Evolutionary conservation across 2,797 vertebrate species (phyloP).

Genomic region (Borostomias antarcticus): DNA sequence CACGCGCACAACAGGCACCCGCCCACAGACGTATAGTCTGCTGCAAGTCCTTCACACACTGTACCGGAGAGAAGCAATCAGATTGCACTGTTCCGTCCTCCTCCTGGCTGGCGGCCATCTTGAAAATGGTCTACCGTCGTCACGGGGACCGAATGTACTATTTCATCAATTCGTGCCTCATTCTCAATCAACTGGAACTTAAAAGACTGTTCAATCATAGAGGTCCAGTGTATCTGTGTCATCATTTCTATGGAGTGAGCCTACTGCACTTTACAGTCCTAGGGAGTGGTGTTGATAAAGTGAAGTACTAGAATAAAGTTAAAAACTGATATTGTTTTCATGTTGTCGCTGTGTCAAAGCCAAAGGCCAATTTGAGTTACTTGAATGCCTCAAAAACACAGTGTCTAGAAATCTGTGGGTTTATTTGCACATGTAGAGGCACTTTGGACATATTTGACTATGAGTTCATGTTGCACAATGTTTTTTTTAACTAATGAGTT

Average conservation of each 20-base stretch:
- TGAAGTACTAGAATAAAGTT: conserved; percentile 19
- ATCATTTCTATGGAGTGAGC: not conserved
- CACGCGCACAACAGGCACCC: conserved; percentile 71
- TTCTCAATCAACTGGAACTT: conserved; percentile 39
- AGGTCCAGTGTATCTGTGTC: not conserved
- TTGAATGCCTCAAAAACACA: conserved; percentile 61
- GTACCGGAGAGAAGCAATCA: conserved; percentile 35
- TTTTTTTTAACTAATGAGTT: conserved; percentile 64
- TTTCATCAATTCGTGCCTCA: conserved; percentile 67
- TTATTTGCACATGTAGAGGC: conserved; percentile 70
- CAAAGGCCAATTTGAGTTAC: conserved; percentile 61
- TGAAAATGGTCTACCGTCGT: conserved; percentile 23
- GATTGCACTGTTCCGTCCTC: conserved; percentile 60
- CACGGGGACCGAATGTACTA: conserved; percentile 51
- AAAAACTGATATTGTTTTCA: conserved; percentile 8
- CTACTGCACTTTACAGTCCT: conserved; percentile 48
- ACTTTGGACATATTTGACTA: conserved; percentile 64
- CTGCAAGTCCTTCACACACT: conserved; percentile 9
- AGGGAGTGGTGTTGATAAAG: conserved; percentile 15
- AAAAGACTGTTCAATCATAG: conserved; percentile 37
- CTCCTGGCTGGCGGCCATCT: conserved; percentile 41
- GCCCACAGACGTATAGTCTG: conserved; percentile 86
- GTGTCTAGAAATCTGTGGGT: too few relatives aligned
- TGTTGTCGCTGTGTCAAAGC: conserved; percentile 31
- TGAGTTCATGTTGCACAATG: conserved; percentile 70